These are phyloP conservation scores for Zaprionus africanus DNA, from an alignment of 1,140 invertebrate species.

Conservation along the genomic window DNA sequence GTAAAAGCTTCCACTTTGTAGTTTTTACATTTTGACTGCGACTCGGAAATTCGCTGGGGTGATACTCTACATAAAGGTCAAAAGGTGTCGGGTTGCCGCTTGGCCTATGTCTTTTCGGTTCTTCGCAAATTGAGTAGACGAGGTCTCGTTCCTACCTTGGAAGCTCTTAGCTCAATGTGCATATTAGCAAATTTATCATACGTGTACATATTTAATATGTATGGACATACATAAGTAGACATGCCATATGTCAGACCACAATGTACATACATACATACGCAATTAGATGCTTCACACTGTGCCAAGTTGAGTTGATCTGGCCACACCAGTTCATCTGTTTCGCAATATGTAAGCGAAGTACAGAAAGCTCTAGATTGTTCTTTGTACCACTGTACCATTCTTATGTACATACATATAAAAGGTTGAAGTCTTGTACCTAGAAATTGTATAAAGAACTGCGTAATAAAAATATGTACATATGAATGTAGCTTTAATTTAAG, in stretches of 20 bases:
- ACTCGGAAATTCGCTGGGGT: conserved; percentile 16
- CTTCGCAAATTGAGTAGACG: conserved; percentile 23
- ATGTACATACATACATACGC: too few species aligned
- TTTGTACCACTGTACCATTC: too few species aligned
- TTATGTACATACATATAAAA: too few species aligned
- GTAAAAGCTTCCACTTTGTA: conserved; percentile 32
- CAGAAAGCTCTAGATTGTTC: neutral
- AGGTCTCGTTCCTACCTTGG: conserved; percentile 36
- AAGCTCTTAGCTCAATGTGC: neutral
- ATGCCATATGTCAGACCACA: neutral
- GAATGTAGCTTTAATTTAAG: neutral
- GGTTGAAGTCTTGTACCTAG: too few species aligned
- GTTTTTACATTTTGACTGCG: conserved; percentile 26
- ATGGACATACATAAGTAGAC: neutral
- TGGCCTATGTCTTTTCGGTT: conserved; percentile 22
- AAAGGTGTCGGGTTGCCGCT: conserved; percentile 28
- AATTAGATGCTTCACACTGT: neutral
- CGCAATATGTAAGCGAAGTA: neutral
- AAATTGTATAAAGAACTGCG: too few species aligned
- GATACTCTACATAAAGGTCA: conserved; percentile 41
- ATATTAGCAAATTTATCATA: neutral
- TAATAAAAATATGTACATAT: too few species aligned
- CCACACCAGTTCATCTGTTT: neutral
- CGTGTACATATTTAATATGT: neutral
- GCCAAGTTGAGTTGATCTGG: neutral